Evolutionary conservation across 2,113 vertebrate genomes (phyloP), one percentile per base, ranked within the genome.

Genomic region (Onychostoma macrolepis): DNA sequence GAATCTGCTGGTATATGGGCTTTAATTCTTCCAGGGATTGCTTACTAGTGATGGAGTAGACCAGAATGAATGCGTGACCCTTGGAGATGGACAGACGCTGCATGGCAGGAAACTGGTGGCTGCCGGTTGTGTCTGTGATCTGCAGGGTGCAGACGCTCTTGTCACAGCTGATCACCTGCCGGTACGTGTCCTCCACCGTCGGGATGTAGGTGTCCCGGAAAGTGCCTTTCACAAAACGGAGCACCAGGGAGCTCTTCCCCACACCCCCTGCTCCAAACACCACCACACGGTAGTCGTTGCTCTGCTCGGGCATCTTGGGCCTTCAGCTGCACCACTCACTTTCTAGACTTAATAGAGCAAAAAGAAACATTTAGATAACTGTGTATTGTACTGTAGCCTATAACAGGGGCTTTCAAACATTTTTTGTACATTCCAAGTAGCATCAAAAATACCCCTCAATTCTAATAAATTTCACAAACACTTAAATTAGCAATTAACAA

Each of bases 41-140:
- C 90, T 95, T 96, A 95, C 97, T 98, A 87, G 97, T 99, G 94
- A 99, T 95, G 0, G 98, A 98, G 95, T 97, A 99, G 88, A 99
- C 98, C 91, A 99, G 94, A 93, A 99, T 97, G 95, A 99, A 99
- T 92, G 98, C 98, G 9, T 99, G 97, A 87, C 97, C 97, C 92
- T 98, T 98, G 90, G 97, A 98, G 94, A 99, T 99, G 95, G 97
- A 98, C 26, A 99, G 95, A 19, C 97, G 96, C 95, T 99, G 97
- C 98, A 99, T 98, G 95, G 98, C 98, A 0, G 98, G 98, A 93
- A 99, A 99, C 96, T 99, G 98, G 94, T 99, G 97, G 91, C 97
- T 98, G 89, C 98, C 98, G 0, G 97, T 99, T 89, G 97, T 99
- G 95, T 99, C 98, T 0, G 98, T 99, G 96, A 99, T 99, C 95